Evolutionary conservation across 2,113 vertebrate genomes (phyloP).

Genomic region (Struthio camelus): DNA sequence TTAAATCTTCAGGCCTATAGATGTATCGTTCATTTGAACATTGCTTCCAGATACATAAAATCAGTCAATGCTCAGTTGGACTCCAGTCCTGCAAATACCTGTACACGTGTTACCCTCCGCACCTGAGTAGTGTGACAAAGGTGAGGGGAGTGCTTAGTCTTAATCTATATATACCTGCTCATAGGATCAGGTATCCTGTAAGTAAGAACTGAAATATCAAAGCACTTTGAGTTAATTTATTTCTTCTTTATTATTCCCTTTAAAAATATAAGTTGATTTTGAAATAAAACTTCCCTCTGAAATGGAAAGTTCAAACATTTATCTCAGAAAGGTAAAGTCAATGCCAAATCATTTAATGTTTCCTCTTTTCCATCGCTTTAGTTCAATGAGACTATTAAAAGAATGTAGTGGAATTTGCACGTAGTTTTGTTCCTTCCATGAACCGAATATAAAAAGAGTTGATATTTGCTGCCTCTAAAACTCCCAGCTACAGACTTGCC

Average conservation of each 20-base stretch:
- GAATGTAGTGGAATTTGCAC: neutral
- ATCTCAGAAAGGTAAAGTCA: conserved; percentile 16
- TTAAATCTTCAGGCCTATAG: conserved; percentile 16
- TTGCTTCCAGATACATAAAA: conserved; percentile 14
- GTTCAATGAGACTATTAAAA: neutral
- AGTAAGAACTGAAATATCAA: neutral
- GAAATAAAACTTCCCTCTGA: conserved; percentile 3
- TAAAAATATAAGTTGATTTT: conserved; percentile 10
- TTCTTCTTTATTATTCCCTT: conserved; percentile 30
- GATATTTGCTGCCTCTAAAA: neutral
- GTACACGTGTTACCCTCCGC: neutral
- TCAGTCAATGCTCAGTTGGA: neutral
- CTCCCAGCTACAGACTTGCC: neutral
- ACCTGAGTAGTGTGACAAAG: neutral
- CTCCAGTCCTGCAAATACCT: neutral
- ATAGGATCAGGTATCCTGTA: neutral
- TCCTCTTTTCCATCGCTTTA: neutral
- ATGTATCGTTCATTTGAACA: conserved; percentile 7
- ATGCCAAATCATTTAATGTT: neutral
- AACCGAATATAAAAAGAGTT: neutral
- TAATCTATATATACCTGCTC: neutral
- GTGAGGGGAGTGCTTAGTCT: neutral
- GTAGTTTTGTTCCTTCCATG: neutral
- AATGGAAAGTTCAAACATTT: conserved; percentile 41
- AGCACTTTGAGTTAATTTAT: neutral